Evolutionary conservation across 2,888 invertebrate species (phyloP).

Genomic region (Lasioglossum villosulum): DNA sequence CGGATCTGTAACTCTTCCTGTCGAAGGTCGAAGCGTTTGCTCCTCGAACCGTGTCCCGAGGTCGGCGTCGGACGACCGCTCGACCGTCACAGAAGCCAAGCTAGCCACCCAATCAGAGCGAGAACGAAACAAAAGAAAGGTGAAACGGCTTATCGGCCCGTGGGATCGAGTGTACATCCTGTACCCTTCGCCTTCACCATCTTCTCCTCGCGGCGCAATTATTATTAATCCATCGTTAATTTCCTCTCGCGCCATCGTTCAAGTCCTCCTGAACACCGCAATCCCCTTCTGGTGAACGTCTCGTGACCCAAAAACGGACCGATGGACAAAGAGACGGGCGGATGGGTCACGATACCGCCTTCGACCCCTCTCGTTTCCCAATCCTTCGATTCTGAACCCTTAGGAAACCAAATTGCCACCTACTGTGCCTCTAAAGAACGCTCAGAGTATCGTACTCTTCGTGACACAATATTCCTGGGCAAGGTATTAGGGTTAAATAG

Average conservation of each 20-base stretch:
- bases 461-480: not conserved
- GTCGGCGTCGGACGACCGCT: conserved; percentile 65
- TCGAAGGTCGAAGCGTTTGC: conserved; percentile 68
- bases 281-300: not conserved
- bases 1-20: conserved; percentile 63
- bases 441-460: not conserved
- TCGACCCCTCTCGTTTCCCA: conserved; percentile 21
- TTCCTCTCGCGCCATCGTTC: conserved; percentile 29
- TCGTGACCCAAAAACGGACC: conserved; percentile 53
- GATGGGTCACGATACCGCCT: conserved; percentile 39
- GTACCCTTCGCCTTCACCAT: conserved; percentile 45
- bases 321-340: conserved; percentile 66
- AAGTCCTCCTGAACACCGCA: not conserved
- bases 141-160: conserved; percentile 81
- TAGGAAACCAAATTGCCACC: not conserved
- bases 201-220: conserved; percentile 57
- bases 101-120: conserved; percentile 83
- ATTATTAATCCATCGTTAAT: conserved; percentile 68
- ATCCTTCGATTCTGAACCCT: not conserved
- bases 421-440: not conserved
- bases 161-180: conserved; percentile 78
- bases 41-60: conserved; percentile 69
- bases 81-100: conserved; percentile 70
- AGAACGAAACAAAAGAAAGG: conserved; percentile 84
- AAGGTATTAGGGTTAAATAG: not conserved